Evolutionary conservation across 2,888 invertebrate genomes (phyloP), one percentile per base, ranked within the genome.

Genomic region (Drosophila borborema): DNA sequence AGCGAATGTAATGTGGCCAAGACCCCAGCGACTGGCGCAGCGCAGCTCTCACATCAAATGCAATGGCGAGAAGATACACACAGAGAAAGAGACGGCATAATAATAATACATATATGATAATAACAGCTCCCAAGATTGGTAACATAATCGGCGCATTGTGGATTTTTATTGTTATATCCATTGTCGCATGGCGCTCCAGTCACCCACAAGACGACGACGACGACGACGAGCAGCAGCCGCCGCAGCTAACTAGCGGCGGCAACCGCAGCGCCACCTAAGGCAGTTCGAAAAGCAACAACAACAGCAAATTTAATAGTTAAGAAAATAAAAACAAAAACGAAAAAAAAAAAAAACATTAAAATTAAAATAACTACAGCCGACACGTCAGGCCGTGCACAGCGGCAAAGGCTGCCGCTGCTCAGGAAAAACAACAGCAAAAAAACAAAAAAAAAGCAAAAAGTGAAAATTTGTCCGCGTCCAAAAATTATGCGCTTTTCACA

Each of bases 401-500:
- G 55, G 55, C 56, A 40, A 58, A 61, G 56, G 46, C 46, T n/a
- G 63, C 74, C 70, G 67, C 68, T 59, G 72, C 80, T 70, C 68
- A 65, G 78, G 61, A 77, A 80, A 79, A 90, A 65, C 40, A 58
- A 40, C 48, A 40, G 34, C 36, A 31, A 31, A 36, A 65, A 77
- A 77, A 90, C 90, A 90, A 18, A 9, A 18, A 1, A 18, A 9
- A 18, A 46, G 16, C 14, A 77, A 77, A 90, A 90, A 90, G 90
- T 90, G 90, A 90, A 90, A 90, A 90, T 89, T 89, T 89, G 90
- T 88, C 84, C 82, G 90, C 81, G 88, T 89, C 79, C 80, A 88
- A 90, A 90, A 90, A 90, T 86, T 90, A 90, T 90, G 90, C 90
- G 90, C 90, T 88, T 90, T 90, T 90, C 90, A 90, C 90, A 90